Conservation (phyloP, 2,888 invertebrate species). For the Alentia gelatinosa region DNA sequence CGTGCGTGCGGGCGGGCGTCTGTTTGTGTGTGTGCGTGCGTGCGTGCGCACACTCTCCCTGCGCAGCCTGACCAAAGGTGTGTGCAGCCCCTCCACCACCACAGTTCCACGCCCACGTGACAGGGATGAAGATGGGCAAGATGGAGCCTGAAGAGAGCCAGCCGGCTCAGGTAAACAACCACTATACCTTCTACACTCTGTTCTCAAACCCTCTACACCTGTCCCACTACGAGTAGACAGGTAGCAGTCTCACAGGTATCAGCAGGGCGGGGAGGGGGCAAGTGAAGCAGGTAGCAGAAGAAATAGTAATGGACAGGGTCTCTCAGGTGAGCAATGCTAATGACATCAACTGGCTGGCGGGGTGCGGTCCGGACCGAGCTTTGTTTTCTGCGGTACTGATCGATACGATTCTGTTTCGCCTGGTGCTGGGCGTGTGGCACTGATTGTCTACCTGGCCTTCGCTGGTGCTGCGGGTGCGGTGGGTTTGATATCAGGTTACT, state of each 20-base stretch:
- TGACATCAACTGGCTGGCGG: background rate
- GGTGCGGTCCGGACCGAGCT: background rate
- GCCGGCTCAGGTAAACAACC: conserved; percentile 51
- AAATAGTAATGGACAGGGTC: too few species aligned
- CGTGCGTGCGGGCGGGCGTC: background rate
- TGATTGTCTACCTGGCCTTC: too few species aligned
- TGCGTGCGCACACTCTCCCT: background rate
- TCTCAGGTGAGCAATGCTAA: too few species aligned
- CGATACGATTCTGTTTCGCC: background rate
- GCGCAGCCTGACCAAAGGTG: background rate
- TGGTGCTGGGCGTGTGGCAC: too few species aligned
- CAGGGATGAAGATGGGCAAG: conserved; percentile 48
- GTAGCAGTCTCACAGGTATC: too few species aligned
- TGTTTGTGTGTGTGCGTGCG: background rate
- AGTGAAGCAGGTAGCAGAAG: too few species aligned
- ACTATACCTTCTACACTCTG: background rate
- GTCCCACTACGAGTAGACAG: too few species aligned
- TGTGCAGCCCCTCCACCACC: background rate
- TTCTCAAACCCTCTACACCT: background rate
- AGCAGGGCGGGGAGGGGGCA: too few species aligned
- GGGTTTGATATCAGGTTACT: too few species aligned
- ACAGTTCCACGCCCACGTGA: background rate
- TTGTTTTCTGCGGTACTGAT: background rate
- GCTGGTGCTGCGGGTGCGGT: too few species aligned
- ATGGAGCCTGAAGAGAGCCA: conserved; percentile 48